Conservation (phyloP, 2,113 vertebrate genomes). For the Aramus guarauna region DNA sequence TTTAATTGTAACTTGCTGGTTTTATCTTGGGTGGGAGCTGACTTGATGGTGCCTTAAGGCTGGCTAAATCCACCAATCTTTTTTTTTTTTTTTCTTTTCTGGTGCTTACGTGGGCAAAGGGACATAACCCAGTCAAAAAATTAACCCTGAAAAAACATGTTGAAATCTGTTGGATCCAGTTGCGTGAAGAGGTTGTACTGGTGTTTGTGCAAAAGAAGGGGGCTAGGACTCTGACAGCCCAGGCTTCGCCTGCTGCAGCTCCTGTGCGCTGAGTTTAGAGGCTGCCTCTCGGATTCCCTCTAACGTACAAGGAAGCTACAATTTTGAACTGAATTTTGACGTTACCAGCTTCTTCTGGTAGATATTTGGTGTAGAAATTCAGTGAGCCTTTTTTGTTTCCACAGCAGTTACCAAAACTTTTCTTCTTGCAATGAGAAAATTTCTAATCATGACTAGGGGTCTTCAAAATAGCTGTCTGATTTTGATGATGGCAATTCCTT, state of each 20-base stretch:
- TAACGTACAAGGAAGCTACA: neutral
- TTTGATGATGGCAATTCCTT: neutral
- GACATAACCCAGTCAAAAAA: neutral
- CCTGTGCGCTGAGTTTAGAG: neutral
- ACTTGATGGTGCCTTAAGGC: neutral
- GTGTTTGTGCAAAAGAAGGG: neutral
- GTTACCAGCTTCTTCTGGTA: neutral
- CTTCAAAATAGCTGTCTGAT: neutral
- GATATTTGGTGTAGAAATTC: neutral
- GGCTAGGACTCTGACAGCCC: neutral
- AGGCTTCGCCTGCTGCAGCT: neutral
- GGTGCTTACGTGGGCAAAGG: neutral
- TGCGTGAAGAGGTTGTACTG: neutral
- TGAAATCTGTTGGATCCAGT: neutral
- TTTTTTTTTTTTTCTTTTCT: neutral
- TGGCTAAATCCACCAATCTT: neutral
- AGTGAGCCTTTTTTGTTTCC: neutral
- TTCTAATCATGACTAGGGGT: neutral
- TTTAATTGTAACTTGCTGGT: neutral
- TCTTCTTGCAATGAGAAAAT: neutral
- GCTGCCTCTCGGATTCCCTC: neutral
- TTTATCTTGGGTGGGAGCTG: neutral
- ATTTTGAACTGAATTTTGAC: neutral
- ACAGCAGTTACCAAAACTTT: neutral
- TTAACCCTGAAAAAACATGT: neutral